Evolutionary conservation across 2,113 vertebrate genomes (phyloP).

Genomic region (Semnornis frantzii): DNA sequence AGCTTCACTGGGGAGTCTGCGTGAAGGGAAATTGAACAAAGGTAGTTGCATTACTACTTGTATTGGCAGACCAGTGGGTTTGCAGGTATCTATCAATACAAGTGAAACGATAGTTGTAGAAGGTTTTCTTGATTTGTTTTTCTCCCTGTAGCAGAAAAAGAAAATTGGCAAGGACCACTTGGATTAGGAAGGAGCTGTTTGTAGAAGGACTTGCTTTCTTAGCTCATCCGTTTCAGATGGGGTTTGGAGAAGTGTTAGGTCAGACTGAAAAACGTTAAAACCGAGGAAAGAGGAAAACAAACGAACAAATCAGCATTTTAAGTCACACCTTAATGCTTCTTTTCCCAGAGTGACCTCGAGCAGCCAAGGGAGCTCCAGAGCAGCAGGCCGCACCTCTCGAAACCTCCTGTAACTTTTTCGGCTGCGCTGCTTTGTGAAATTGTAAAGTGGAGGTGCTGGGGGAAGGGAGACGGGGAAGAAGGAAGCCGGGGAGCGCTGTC

Average conservation of each 20-base stretch:
- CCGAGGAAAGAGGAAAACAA: too few relatives aligned
- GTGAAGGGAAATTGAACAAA: not conserved
- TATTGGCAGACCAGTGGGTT: not conserved
- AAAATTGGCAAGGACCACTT: constrained; percentile 12
- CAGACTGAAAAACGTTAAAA: not conserved
- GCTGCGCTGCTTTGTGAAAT: not conserved
- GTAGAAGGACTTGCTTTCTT: not conserved
- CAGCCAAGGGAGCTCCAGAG: not conserved
- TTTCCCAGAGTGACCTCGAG: not conserved
- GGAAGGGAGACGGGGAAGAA: not conserved
- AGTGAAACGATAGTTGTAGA: constrained; percentile 30
- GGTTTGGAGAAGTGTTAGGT: not conserved
- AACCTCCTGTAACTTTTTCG: not conserved
- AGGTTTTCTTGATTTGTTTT: constrained; percentile 48
- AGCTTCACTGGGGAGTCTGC: rapidly evolving
- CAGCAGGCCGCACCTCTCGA: not conserved
- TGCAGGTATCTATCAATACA: not conserved
- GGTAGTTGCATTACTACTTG: not conserved
- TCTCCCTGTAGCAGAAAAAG: constrained; percentile 5
- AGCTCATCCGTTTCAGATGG: not conserved
- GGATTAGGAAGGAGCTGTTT: constrained; percentile 12
- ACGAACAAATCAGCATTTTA: not conserved
- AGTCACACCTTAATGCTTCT: not conserved
- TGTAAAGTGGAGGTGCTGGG: not conserved
- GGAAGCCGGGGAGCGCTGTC: not conserved